phyloP scores from a whole-genome alignment of 92 coral and sea anemone species.

The Phenganax marumi region DNA sequence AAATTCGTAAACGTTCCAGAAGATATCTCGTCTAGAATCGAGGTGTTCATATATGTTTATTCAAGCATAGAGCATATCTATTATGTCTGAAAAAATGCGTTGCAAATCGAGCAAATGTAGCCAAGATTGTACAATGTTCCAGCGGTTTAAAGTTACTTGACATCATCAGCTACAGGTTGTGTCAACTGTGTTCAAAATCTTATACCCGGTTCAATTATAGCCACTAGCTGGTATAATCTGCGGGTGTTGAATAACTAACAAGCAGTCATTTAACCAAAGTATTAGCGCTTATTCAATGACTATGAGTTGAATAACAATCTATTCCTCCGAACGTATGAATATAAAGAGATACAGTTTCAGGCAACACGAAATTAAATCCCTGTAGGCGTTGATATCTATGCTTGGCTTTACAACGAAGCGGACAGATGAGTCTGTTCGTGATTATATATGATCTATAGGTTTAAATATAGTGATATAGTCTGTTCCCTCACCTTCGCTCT shows the following conservation, averaged over 20 bases:
- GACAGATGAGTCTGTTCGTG: constrained; percentile 10
- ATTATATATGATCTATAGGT: constrained; percentile 23
- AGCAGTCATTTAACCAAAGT: constrained; percentile 6
- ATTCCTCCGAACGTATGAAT: neutral
- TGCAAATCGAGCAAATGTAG: no score
- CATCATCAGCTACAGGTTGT: neutral
- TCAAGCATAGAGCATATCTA: neutral
- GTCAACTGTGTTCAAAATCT: neutral
- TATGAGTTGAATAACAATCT: no score
- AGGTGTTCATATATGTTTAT: neutral
- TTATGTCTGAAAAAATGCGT: no score
- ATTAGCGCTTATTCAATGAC: neutral
- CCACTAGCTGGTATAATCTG: constrained; percentile 11
- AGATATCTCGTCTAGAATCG: neutral
- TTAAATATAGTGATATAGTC: constrained; percentile 13
- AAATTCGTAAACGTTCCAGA: neutral
- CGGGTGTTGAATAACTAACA: neutral
- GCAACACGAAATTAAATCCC: neutral
- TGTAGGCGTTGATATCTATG: neutral
- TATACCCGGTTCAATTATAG: constrained; percentile 20
- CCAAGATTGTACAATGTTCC: no score
- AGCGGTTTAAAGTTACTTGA: neutral
- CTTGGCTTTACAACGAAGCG: constrained; percentile 1
- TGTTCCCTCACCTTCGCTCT: constrained; percentile 22
- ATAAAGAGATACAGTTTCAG: constrained; percentile 9